Base-by-base conservation (phyloP, 2,113 vertebrate genomes). In the Dromas ardeola region DNA sequence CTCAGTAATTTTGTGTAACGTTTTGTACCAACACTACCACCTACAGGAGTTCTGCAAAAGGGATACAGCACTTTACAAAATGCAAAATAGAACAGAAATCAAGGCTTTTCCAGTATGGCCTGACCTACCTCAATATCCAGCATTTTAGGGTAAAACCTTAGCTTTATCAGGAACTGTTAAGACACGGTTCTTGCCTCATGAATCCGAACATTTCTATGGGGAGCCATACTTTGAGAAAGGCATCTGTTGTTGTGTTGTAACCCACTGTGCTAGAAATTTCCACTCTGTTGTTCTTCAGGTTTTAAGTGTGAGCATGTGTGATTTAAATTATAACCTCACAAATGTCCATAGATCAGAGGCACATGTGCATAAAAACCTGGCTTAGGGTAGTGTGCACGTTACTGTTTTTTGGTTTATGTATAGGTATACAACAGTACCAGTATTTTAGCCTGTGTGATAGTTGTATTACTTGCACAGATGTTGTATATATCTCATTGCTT, bases 11-110 rank as follows among this genome's bases (percentile, higher is more conserved):
- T 67, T 3, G 2, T 6, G 3, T 90, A 63, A 72, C 3, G 10
- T 78, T 5, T 88, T 84, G 67, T 88, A 81, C 40, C 83, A 92
- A 88, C 70, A 86, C 59, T 52, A 91, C 88, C 94, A 95, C 73
- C 96, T 95, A 93, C 91, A 96, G 86, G 94, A 95, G 42, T 87
- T 85, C 76, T 86, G 34, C 13, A 79, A 92, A 90, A 92, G 56
- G 42, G 40, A 89, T 92, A 53, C 9, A 76, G 11, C 19, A 34
- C 34, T 52, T 65, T 13, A 38, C 29, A 84, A 79, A 81, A 66
- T 52, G 26, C 30, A 78, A 65, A 93, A 70, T 23, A 26, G 17
- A 86, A 52, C 10, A 59, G 49, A 85, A 56, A 29, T 71, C n/a
- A 42, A 47, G 12, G 10, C 16, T 72, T 3, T 86, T 80, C 15